phyloP scores from a whole-genome alignment of 2,113 vertebrate genomes.

The Salvelinus alpinus region DNA sequence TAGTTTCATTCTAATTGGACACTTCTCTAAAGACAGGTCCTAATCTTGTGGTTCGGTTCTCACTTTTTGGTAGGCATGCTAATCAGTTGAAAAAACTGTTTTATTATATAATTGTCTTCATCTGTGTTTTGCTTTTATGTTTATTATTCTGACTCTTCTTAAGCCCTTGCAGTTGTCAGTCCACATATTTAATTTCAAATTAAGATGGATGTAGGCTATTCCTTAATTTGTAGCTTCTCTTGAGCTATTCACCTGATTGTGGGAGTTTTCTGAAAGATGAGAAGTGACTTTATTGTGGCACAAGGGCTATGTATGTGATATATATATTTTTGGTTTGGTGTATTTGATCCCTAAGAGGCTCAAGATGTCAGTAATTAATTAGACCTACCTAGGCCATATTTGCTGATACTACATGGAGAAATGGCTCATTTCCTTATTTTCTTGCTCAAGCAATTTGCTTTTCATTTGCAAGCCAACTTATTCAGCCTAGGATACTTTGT shows the following conservation, averaged over 20 bases:
- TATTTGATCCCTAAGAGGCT: not conserved
- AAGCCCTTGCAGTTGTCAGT: conserved; percentile 11
- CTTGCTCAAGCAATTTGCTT: conserved; percentile 42
- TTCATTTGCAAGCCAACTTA: not conserved
- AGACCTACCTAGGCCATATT: conserved; percentile 35
- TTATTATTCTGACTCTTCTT: conserved; percentile 24
- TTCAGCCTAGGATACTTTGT: conserved; percentile 33
- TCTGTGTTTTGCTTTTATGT: conserved; percentile 17
- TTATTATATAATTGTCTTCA: conserved; percentile 21
- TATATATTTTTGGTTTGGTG: conserved; percentile 28
- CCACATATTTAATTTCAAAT: not conserved
- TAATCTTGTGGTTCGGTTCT: conserved; percentile 32
- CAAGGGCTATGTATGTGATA: not conserved
- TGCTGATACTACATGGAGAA: conserved; percentile 21
- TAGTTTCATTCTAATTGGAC: not conserved
- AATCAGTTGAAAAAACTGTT: conserved; percentile 33
- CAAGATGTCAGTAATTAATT: not conserved
- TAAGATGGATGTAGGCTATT: not conserved
- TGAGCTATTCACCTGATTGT: not conserved
- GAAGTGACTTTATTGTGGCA: conserved; percentile 1
- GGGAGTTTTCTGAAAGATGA: not conserved
- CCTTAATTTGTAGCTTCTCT: not conserved
- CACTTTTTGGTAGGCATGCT: conserved; percentile 36
- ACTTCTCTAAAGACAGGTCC: conserved; percentile 29
- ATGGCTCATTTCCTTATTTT: conserved; percentile 45